phyloP scores from a whole-genome alignment of 2,113 vertebrate species.

The Crotalus helleri region DNA sequence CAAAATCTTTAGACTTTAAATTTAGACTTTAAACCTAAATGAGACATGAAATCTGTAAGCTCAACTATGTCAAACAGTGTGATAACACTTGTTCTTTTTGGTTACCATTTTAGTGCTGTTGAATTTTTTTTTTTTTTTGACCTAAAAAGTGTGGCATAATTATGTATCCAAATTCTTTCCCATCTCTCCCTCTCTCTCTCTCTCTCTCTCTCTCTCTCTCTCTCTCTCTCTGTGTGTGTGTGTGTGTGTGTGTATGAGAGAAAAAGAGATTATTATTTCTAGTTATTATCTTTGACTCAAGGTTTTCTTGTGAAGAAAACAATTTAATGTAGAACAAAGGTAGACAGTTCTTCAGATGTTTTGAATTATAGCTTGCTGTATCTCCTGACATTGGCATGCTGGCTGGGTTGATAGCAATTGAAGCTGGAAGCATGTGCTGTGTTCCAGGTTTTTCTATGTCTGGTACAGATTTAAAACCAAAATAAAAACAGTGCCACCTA shows the following conservation, averaged over 20 bases:
- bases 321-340: background rate
- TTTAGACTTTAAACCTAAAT: fast-evolving
- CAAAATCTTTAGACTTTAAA: background rate
- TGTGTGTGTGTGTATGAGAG: no score
- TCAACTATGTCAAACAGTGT: background rate
- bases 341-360: background rate
- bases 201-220: no score
- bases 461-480: background rate
- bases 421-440: background rate
- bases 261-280: background rate
- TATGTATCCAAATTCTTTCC: background rate
- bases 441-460: background rate
- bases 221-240: no score
- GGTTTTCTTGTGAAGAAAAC: background rate
- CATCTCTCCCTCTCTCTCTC: background rate
- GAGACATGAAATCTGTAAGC: background rate
- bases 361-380: background rate
- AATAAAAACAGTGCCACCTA: background rate
- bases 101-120: background rate
- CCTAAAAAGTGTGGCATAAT: background rate
- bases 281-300: background rate
- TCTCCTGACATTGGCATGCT: background rate
- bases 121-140: background rate
- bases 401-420: background rate
- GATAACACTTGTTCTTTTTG: background rate